A percentile compares a stretch with the other conserved stretches of the same genome.
Conservation (phyloP, 2,888 invertebrate genomes). For the Artemia sinica region DNA sequence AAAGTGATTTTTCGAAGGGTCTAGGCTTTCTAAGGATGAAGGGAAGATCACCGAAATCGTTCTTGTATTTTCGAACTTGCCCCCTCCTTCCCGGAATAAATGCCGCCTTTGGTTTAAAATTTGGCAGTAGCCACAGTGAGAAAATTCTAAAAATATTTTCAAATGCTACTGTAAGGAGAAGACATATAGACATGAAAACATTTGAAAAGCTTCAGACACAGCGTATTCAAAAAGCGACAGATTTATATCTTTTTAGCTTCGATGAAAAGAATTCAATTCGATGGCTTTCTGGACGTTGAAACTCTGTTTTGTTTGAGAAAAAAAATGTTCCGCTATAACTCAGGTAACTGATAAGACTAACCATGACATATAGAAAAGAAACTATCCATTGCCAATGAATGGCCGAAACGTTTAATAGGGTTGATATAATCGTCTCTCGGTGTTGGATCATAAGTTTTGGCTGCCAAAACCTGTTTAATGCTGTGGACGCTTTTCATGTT, state of each 20-base stretch:
- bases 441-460: constrained; percentile 7
- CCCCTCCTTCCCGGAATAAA: no score
- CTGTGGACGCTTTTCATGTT: no score
- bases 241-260: neutral
- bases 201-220: no score
- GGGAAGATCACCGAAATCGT: no score
- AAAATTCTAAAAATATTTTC: no score
- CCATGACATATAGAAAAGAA: constrained; percentile 1
- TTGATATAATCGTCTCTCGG: constrained; percentile 1
- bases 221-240: neutral
- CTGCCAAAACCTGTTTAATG: neutral
- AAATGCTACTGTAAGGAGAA: no score
- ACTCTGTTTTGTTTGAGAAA: neutral
- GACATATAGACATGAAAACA: no score
- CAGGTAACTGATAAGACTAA: neutral
- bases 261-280: constrained; percentile 1
- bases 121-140: no score
- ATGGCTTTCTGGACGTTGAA: constrained; percentile 3
- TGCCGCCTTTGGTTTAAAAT: no score
- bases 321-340: constrained; percentile 5
- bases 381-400: constrained; percentile 1
- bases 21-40: no score
- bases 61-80: no score
- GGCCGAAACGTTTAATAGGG: constrained; percentile 13
- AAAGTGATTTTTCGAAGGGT: no score